Evolutionary conservation across 2,888 invertebrate genomes (phyloP).

Genomic region (Boloria euphrosyne): DNA sequence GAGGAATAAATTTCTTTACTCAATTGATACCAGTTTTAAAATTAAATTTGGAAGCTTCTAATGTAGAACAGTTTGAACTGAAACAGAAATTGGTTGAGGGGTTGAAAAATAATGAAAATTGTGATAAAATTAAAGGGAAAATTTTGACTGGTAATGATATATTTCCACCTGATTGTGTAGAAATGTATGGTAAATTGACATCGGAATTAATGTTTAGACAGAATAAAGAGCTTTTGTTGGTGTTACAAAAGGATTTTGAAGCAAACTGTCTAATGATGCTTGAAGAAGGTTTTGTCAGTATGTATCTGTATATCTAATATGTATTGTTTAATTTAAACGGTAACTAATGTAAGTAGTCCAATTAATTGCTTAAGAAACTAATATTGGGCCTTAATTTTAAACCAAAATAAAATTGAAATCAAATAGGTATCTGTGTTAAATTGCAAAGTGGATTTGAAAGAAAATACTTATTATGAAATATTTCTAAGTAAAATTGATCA

Average conservation of each 20-base stretch:
- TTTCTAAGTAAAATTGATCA: too few relatives aligned
- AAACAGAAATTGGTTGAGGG: slow-evolving; percentile 53
- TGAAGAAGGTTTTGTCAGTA: slow-evolving; percentile 67
- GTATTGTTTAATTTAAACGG: background rate
- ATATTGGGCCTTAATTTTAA: too few relatives aligned
- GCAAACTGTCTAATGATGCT: slow-evolving; percentile 64
- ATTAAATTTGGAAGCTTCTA: slow-evolving; percentile 57
- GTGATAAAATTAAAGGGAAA: slow-evolving; percentile 58
- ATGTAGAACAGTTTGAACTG: slow-evolving; percentile 65
- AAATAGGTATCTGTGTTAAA: too few relatives aligned
- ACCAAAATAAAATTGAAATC: too few relatives aligned
- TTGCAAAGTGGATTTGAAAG: too few relatives aligned
- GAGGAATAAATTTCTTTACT: slow-evolving; percentile 64
- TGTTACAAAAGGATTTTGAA: slow-evolving; percentile 67
- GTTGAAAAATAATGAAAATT: slow-evolving; percentile 45
- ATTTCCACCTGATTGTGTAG: slow-evolving; percentile 63
- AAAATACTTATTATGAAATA: too few relatives aligned
- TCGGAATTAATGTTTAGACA: slow-evolving; percentile 76
- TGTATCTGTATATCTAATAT: slow-evolving; percentile 48
- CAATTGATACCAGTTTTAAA: slow-evolving; percentile 69
- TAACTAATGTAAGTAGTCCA: too few relatives aligned
- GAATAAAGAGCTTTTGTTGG: slow-evolving; percentile 65
- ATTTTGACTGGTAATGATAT: slow-evolving; percentile 63
- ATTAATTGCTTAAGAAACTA: too few relatives aligned
- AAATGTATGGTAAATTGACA: slow-evolving; percentile 66